These are phyloP conservation scores for Tenualosa thibaudeaui DNA, from an alignment of 2,797 vertebrate species.

Conservation along the genomic window DNA sequence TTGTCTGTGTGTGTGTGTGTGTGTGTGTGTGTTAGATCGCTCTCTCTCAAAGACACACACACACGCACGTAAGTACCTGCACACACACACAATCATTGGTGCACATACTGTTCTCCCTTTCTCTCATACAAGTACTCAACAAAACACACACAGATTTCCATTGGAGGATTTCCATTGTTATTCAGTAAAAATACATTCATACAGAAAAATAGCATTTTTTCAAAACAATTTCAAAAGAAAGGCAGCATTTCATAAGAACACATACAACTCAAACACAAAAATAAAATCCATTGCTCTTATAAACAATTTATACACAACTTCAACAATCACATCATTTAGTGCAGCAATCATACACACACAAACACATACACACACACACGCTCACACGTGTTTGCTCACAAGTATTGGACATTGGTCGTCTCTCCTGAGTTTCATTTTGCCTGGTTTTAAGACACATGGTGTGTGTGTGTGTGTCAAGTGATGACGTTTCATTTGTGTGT, in stretches of 20 bases:
- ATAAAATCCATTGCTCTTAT: neutral
- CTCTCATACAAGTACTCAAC: neutral
- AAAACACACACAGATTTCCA: constrained; percentile 61
- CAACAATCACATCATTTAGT: neutral
- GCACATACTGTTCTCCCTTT: too few relatives aligned
- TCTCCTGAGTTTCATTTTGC: neutral
- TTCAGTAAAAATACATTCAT: constrained; percentile 99
- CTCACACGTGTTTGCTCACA: neutral
- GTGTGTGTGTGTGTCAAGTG: neutral
- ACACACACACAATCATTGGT: too few relatives aligned
- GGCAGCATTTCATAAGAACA: neutral
- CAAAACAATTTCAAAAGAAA: constrained; percentile 96
- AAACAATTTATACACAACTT: neutral
- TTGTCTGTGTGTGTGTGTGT: too few relatives aligned
- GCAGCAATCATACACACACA: neutral
- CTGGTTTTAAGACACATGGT: neutral
- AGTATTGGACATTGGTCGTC: neutral
- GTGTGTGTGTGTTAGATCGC: too few relatives aligned
- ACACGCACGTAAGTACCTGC: too few relatives aligned
- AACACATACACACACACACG: neutral
- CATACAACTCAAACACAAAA: neutral
- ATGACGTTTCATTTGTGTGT: neutral
- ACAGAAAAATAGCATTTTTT: constrained; percentile 98
- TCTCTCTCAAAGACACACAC: too few relatives aligned
- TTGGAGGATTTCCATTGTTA: constrained; percentile 78